phyloP scores from a whole-genome alignment of 64 coral and sea anemone species.

The Pachyseris speciosa region DNA sequence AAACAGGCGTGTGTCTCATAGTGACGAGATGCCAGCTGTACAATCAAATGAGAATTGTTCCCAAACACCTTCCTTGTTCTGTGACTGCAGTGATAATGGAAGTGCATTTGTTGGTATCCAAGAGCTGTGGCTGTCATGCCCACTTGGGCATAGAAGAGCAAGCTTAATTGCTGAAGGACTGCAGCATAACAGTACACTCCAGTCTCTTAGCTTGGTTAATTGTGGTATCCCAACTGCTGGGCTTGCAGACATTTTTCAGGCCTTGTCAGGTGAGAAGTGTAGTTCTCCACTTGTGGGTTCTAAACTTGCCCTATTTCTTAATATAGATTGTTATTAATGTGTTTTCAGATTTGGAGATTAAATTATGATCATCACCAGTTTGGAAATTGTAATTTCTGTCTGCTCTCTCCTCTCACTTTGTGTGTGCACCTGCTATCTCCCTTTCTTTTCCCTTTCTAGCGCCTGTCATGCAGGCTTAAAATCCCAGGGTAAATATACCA shows the following conservation, averaged over 20 bases:
- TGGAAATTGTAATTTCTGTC: no score
- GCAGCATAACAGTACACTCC: conserved; percentile 40
- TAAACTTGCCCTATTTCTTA: no score
- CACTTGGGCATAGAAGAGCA: conserved; percentile 40
- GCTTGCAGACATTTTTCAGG: conserved; percentile 43
- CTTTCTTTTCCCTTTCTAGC: no score
- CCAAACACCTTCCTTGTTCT: background rate
- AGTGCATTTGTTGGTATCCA: conserved; percentile 41
- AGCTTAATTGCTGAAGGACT: conserved; percentile 37
- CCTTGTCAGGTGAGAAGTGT: conserved; percentile 56
- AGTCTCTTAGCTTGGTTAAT: conserved; percentile 42
- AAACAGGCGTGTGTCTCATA: no score
- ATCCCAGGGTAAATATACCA: no score
- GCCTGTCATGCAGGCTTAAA: no score
- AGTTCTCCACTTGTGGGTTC: no score
- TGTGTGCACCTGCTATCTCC: no score
- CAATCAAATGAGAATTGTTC: background rate
- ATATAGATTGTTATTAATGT: no score
- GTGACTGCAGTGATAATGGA: background rate
- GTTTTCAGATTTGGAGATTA: no score
- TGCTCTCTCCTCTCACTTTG: no score
- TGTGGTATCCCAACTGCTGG: conserved; percentile 61
- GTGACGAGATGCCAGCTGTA: background rate
- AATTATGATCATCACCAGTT: no score
- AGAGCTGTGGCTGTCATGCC: conserved; percentile 43